Evolutionary conservation across 2,888 invertebrate genomes (phyloP), one percentile per base, ranked within the genome.

Genomic region (Hemithea aestivaria): DNA sequence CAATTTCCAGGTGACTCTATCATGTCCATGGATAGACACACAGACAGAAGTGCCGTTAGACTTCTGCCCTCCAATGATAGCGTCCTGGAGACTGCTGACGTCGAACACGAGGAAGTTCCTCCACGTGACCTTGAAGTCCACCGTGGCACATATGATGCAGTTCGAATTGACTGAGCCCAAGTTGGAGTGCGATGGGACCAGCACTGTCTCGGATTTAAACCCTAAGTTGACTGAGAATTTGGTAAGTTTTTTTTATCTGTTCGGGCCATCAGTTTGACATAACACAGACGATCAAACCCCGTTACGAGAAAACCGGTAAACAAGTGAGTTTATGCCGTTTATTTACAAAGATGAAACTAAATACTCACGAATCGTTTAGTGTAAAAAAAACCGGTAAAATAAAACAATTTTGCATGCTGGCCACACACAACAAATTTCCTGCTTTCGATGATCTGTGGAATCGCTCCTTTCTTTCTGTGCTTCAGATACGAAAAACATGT

Each of bases 101-200:
- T 93, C 94, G 1, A 91, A 93, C 56, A 90, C 91, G n/a, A 88
- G 94, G 53, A 97, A 97, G 80, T 96, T 95, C 62, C 72, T 97
- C 9, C 95, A 96, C 72, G 91, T 96, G 12, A 89, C 91, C 22
- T 89, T 93, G 2, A 90, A 90, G 44, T 93, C 93, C 1, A 89
- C 90, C 3, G 93, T 94, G 11, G 74, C 89, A 1, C 84, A 85
- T 46, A 71, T 87, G 43, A 68, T 87, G n/a, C 77, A 85, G 51
- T 78, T 91, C 47, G 56, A 66, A 21, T 59, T 91, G 36, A 75
- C 74, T 0, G 75, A 88, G 0, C 88, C 90, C 0, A 71, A 70
- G 54, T 70, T 91, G 37, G 88, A 89, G 28, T 90, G 89, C 53
- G 90, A 90, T 34, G 89, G 90, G 0, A 88, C 88, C 25, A 90